Evolutionary conservation across 2,888 invertebrate species (phyloP), one percentile per base, ranked within the genome.

Genomic region (Drosophila mulleri): DNA sequence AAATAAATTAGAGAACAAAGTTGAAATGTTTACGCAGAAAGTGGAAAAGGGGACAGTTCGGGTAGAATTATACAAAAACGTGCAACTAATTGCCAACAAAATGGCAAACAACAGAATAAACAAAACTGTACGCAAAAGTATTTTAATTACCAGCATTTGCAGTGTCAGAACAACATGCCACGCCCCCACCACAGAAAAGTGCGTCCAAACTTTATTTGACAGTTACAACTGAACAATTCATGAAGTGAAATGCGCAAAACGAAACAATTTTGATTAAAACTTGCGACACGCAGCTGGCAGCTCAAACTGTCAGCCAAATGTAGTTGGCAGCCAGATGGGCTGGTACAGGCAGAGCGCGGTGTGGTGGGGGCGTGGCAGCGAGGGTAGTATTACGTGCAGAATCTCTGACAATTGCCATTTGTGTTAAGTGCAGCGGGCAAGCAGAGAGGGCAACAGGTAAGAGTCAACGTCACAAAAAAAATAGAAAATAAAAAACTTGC

Each of bases 261-360:
- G 72, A 83, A 82, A 83, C 82, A 88, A 87, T 90, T 88, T 88
- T 90, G 87, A 90, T 89, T 89, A 89, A 88, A 86, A 82, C 78
- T 50, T 82, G 76, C 84, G 82, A 74, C 78, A 75, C 70, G 75
- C 84, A 57, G 58, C 45, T 59, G 58, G 9, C 58, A 59, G 58
- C 6, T 58, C 50, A 9, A 61, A 66, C 58, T 64, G 67, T 75
- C 77, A 79, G 47, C 63, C 71, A 64, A 71, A 75, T 75, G 71
- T 66, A 66, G 72, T 67, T 76, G 65, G 60, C 67, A 73, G 66
- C 47, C 14, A 16, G 37, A 37, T 37, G 52, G 6, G 26, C 37
- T 12, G 42, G 23, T n/a, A n/a, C n/a, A n/a, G n/a, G n/a, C n/a
- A n/a, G n/a, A n/a, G n/a, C n/a, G n/a, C n/a, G n/a, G n/a, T n/a